phyloP scores from a whole-genome alignment of 2,888 invertebrate genomes.

The Cataglyphis livida region DNA sequence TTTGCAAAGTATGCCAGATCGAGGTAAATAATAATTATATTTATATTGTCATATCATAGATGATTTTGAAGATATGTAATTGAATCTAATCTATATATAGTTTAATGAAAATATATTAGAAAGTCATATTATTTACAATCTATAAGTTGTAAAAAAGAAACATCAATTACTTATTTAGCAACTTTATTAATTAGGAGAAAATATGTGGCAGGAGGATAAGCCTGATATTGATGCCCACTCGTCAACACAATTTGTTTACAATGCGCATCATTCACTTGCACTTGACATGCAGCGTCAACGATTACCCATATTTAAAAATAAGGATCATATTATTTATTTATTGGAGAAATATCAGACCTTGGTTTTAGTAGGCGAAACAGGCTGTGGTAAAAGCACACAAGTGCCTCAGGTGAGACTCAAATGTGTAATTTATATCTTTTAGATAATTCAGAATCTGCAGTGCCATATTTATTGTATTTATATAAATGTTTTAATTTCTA shows the following conservation, averaged over 20 bases:
- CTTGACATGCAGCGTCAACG: conserved; percentile 94
- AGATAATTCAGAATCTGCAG: neutral
- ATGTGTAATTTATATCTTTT: neutral
- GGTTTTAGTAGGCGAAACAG: conserved; percentile 97
- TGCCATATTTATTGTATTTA: neutral
- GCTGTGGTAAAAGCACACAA: conserved; percentile 98
- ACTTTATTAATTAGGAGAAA: conserved; percentile 77
- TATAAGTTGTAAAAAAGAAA: neutral
- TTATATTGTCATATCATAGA: neutral
- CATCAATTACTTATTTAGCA: conserved; percentile 58
- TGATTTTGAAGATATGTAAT: neutral
- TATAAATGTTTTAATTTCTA: neutral
- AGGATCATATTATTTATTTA: conserved; percentile 95
- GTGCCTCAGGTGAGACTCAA: conserved; percentile 92
- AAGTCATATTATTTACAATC: neutral
- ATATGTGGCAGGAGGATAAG: conserved; percentile 84
- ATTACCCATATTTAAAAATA: conserved; percentile 94
- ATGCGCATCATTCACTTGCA: conserved; percentile 93
- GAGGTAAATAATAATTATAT: neutral
- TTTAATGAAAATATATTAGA: neutral
- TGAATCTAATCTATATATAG: neutral
- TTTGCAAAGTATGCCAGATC: neutral
- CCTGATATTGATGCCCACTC: conserved; percentile 88
- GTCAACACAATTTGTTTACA: conserved; percentile 92
- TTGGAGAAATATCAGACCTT: conserved; percentile 96